phyloP scores from a whole-genome alignment of 30 jellyfish, hydroid and myxozoan species.

The Aurelia aurita complex sp. Pacific region DNA sequence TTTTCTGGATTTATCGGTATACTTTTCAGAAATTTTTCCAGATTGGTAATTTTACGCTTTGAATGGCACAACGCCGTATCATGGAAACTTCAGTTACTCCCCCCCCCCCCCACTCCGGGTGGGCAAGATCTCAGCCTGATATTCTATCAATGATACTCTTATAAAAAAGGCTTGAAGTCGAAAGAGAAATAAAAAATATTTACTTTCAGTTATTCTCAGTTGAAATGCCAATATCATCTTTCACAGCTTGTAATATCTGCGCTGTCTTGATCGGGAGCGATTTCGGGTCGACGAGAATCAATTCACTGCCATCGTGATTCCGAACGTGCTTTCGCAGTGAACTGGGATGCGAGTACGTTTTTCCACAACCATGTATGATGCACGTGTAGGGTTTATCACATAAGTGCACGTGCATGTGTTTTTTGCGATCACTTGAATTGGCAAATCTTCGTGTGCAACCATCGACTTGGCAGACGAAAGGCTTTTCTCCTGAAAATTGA shows the following conservation, averaged over 20 bases:
- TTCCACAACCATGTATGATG: slow-evolving; percentile 74
- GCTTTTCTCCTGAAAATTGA: slow-evolving; percentile 79
- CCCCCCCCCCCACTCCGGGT: too few relatives aligned
- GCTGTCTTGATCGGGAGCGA: slow-evolving; percentile 51
- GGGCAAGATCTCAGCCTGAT: too few relatives aligned
- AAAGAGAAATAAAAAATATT: too few relatives aligned
- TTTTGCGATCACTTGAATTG: slow-evolving; percentile 94
- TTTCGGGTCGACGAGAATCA: slow-evolving; percentile 55
- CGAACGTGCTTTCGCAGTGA: slow-evolving; percentile 78
- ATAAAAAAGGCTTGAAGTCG: too few relatives aligned
- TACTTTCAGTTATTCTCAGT: background rate
- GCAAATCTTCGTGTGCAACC: slow-evolving; percentile 98
- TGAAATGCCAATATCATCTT: slow-evolving; percentile 18
- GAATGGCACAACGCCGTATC: too few relatives aligned
- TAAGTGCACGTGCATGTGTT: slow-evolving; percentile 95
- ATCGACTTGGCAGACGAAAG: slow-evolving; percentile 87
- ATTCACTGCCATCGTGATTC: slow-evolving; percentile 77
- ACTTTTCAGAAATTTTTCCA: too few relatives aligned
- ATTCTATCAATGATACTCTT: too few relatives aligned
- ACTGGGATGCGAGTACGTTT: slow-evolving; percentile 83
- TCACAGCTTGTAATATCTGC: slow-evolving; percentile 28
- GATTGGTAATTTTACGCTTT: too few relatives aligned
- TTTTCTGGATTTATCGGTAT: too few relatives aligned
- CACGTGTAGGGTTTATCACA: slow-evolving; percentile 93
- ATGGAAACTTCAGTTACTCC: too few relatives aligned